These are phyloP conservation scores for Lissocephala sabroskyi DNA, from an alignment of 2,888 invertebrate species.

Conservation along the genomic window DNA sequence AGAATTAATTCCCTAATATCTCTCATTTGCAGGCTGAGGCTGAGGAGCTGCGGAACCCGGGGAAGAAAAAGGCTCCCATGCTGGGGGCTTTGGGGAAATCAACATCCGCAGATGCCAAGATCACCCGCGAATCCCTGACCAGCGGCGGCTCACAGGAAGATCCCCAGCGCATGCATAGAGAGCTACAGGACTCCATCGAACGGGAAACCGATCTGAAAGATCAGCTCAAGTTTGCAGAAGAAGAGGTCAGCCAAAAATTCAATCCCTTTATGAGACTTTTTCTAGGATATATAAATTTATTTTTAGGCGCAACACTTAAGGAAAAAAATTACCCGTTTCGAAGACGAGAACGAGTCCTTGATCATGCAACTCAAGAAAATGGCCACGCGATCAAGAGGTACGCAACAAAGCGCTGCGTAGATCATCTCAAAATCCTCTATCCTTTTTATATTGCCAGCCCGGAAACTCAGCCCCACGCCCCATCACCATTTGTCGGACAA, in stretches of 20 bases:
- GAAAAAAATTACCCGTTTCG: constrained; percentile 92
- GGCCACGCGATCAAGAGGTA: constrained; percentile 89
- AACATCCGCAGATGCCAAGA: constrained; percentile 79
- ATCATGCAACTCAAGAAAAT: constrained; percentile 97
- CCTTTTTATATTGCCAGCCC: too few relatives aligned
- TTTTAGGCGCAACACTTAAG: constrained; percentile 87
- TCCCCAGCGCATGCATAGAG: constrained; percentile 85
- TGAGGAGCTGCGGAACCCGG: constrained; percentile 67
- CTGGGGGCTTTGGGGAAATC: constrained; percentile 75
- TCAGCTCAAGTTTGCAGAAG: constrained; percentile 92
- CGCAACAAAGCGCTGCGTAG: constrained; percentile 73
- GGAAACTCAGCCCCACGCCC: constrained; percentile 80
- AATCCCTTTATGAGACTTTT: too few relatives aligned
- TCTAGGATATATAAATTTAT: too few relatives aligned
- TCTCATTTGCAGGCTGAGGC: constrained; percentile 66
- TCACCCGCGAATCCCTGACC: constrained; percentile 82
- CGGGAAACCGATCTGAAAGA: constrained; percentile 94
- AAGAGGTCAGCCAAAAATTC: constrained; percentile 78
- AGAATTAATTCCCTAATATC: too few relatives aligned
- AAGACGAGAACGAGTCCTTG: constrained; percentile 97
- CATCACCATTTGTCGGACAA: constrained; percentile 79
- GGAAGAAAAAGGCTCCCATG: constrained; percentile 76
- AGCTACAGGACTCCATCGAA: constrained; percentile 92
- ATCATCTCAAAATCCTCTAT: constrained; percentile 1
- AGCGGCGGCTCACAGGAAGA: constrained; percentile 87